Evolutionary conservation across 2,797 vertebrate species (phyloP).

Genomic region (Eutrigla gurnardus): DNA sequence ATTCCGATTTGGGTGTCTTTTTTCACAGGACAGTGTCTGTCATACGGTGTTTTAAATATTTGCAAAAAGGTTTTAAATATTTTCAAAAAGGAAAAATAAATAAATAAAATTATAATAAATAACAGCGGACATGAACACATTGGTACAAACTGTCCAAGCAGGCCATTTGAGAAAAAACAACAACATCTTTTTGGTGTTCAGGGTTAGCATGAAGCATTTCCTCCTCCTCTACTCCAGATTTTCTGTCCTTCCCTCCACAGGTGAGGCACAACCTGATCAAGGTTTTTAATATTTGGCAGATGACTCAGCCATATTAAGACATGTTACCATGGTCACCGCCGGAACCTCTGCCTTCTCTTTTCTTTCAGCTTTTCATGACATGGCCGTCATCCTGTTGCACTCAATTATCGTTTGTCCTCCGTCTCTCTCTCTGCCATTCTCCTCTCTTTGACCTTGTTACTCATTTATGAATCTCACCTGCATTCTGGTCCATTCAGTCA

Average conservation of each 20-base stretch:
- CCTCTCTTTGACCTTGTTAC: slow-evolving; percentile 1
- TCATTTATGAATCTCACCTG: neutral
- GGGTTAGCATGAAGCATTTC: slow-evolving; percentile 21
- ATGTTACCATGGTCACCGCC: slow-evolving; percentile 57
- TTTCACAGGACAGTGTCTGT: too few relatives aligned
- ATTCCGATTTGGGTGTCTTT: too few relatives aligned
- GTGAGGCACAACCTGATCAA: slow-evolving; percentile 41
- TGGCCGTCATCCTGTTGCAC: neutral
- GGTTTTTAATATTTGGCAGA: slow-evolving; percentile 39
- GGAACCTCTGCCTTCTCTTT: neutral
- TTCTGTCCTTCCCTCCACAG: slow-evolving; percentile 21
- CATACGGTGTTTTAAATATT: too few relatives aligned
- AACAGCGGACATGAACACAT: too few relatives aligned
- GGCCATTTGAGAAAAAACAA: neutral
- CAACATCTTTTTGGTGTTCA: neutral
- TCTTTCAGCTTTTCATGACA: neutral
- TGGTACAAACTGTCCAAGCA: too few relatives aligned
- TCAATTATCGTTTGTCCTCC: slow-evolving; percentile 8
- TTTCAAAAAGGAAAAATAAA: too few relatives aligned
- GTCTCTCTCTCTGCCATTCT: neutral
- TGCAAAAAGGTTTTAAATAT: too few relatives aligned
- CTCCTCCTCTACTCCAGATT: neutral
- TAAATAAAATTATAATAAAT: too few relatives aligned
- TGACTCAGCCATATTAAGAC: slow-evolving; percentile 50
- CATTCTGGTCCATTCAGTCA: neutral